Base-by-base conservation (phyloP, 37 sponge, comb jelly and placozoan species). In the Aplysina aerophoba region DNA sequence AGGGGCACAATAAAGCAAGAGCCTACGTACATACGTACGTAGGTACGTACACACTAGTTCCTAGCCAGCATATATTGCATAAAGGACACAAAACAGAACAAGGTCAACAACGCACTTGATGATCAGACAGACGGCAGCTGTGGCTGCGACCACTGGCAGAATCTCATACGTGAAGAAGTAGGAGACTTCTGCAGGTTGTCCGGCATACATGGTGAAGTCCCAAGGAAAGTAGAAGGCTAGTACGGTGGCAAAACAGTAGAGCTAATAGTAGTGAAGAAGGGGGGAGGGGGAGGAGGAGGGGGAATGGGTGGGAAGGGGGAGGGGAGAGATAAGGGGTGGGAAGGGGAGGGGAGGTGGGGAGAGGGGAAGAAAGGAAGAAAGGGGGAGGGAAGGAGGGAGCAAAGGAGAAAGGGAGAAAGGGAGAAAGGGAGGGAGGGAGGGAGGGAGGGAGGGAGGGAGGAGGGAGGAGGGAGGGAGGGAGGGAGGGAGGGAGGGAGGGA, bases 151-250 rank as follows among this genome's bases (percentile, higher is more conserved):
- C 13, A 41, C n/a, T 15, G 22, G 16, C 24, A 30, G 22, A 22
- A 75, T 75, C 78, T 75, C 50, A 11, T 75, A 92, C 16, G 63
- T 35, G 17, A 75, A 61, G 15, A 66, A 38, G 41, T 82, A 85
- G 25, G 82, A 74, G 17, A 38, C 81, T 4, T 88, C 65, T 16
- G 89, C 63, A 16, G 83, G 65, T 55, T 79, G 82, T 20, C 71
- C 83, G 39, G 79, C 68, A 41, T 62, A 73, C 69, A 88, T 73
- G 62, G 86, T 88, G 78, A 92, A 85, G 28, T 92, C 92, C 71
- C 81, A 87, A 54, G 92, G 92, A 60, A 92, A 88, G 83, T 92
- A 92, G 31, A 92, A 73, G 15, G 83, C 87, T 13, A 88, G 44
- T 24, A 75, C 54, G 13, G 78, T 41, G 33, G 78, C 19, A 24